Evolutionary conservation across 1,140 invertebrate species (phyloP).

Genomic region (Anadara kagoshimensis): DNA sequence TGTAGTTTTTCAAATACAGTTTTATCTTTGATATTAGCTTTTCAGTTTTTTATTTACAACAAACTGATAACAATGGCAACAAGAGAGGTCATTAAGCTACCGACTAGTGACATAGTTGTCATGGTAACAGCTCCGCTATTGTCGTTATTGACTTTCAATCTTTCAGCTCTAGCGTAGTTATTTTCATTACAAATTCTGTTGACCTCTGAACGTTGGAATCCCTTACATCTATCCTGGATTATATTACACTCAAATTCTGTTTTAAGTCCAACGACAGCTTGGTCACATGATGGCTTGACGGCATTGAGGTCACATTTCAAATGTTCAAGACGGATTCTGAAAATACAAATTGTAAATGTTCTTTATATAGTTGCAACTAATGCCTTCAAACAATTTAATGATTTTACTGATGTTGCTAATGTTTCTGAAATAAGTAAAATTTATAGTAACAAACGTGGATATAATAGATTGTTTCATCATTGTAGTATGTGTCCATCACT

Average conservation of each 20-base stretch:
- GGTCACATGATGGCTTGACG: constrained; percentile 28
- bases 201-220: constrained; percentile 33
- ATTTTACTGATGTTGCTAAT: too few species aligned
- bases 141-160: neutral
- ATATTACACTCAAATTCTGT: constrained; percentile 50
- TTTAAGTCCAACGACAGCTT: constrained; percentile 42
- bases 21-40: too few species aligned
- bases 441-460: too few species aligned
- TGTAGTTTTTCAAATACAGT: too few species aligned
- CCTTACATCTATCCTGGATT: constrained; percentile 48
- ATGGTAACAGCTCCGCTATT: too few species aligned
- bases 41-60: too few species aligned
- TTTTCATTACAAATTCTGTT: constrained; percentile 44
- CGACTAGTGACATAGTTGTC: too few species aligned
- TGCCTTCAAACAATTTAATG: neutral
- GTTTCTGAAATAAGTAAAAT: too few species aligned
- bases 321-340: constrained; percentile 47
- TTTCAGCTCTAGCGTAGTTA: constrained; percentile 27
- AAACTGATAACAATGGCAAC: too few species aligned
- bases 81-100: too few species aligned
- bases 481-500: too few species aligned
- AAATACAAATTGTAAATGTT: constrained; percentile 3
- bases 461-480: too few species aligned
- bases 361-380: neutral
- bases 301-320: constrained; percentile 48